A percentile compares a stretch with the other conserved stretches of the same genome.
Conservation (phyloP, 2,113 vertebrate genomes). For the Myocastor coypus region DNA sequence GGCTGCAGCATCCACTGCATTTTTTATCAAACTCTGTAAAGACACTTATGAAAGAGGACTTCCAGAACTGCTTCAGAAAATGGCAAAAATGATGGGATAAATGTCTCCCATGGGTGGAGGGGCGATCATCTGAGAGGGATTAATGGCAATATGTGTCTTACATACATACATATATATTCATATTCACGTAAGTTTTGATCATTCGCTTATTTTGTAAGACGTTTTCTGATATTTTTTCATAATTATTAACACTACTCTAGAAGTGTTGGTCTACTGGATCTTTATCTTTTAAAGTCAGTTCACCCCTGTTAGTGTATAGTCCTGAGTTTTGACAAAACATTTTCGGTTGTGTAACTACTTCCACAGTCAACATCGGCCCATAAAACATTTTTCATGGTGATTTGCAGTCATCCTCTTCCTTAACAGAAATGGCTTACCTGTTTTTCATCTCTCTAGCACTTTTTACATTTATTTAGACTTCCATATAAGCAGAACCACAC, state of each 20-base stretch:
- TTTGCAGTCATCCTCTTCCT: background rate
- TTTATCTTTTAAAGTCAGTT: background rate
- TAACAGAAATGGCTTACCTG: background rate
- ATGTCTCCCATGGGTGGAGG: background rate
- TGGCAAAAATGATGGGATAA: background rate
- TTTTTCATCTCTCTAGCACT: background rate
- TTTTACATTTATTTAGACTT: background rate
- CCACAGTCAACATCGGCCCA: background rate
- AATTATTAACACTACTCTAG: background rate
- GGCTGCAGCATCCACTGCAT: background rate
- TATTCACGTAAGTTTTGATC: background rate
- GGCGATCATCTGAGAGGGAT: too few relatives aligned
- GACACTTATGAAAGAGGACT: background rate
- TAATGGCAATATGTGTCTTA: background rate
- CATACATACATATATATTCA: background rate
- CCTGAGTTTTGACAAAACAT: conserved; percentile 7
- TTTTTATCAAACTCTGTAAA: background rate
- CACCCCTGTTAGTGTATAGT: background rate
- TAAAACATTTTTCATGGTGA: background rate
- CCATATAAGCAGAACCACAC: background rate
- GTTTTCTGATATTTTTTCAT: background rate
- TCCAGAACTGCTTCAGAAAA: background rate
- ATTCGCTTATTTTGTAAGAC: background rate
- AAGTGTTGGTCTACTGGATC: background rate
- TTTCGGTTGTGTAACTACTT: background rate